Base-by-base conservation (phyloP, 1,140 invertebrate species). In the Muscidifurax raptorellus region DNA sequence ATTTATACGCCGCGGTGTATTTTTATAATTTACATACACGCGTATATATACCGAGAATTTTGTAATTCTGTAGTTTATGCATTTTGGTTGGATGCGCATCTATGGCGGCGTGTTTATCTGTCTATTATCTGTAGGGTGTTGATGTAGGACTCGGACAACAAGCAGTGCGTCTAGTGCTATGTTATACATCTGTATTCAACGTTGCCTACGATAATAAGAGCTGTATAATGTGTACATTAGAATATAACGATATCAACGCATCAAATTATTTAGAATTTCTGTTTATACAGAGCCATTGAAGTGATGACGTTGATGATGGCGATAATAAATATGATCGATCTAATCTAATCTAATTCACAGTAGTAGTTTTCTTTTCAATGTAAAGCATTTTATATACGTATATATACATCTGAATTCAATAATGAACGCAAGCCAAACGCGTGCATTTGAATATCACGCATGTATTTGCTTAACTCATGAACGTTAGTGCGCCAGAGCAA, bases 381-480 rank as follows among this genome's bases (percentile, higher is more conserved):
- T 36, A 36, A 2, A 47, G 12, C 15, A 18, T 47, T 47, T 47
- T 10, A 47, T n/a, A n/a, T n/a, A n/a, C n/a, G n/a, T n/a, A n/a
- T n/a, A 44, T 47, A 47, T 13, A 15, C 12, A 18, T 47, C 44
- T 18, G 15, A 47, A 47, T n/a, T 22, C 18, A 59, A 59, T 22
- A 18, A 1, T 22, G 6, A 40, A n/a, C 22, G 22, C 1, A 22
- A n/a, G 18, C 18, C 52, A 18, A 59, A 59, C 6, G 6, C 6
- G 18, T 7, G 52, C 52, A 59, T 59, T 59, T 59, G 7, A 69
- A 69, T 69, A 69, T 69, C 27, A 28, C 3, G 71, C 28, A 69
- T 69, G 30, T 72, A 72, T 72, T 72, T 36, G 71, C 30, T 72
- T 72, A 36, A 72, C 32, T 72, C 27, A 32, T 32, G 52, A 59